These are phyloP conservation scores for Tokudaia muenninki DNA, from an alignment of 2,797 vertebrate species.

Conservation along the genomic window DNA sequence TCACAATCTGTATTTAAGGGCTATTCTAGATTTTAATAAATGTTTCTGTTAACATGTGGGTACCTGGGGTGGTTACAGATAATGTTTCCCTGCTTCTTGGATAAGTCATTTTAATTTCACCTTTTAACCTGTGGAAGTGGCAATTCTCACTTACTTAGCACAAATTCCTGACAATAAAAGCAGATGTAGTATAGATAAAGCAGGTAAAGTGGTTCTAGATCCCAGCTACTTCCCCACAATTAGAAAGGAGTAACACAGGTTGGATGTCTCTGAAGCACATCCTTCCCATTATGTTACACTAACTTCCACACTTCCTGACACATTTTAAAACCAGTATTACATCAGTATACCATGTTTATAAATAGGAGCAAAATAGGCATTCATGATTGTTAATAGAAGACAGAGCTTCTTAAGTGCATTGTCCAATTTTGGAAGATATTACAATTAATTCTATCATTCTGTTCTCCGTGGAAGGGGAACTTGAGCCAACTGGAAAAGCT, in stretches of 20 bases:
- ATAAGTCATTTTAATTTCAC: neutral
- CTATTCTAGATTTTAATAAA: neutral
- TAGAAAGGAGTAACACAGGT: neutral
- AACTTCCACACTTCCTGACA: neutral
- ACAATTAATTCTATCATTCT: neutral
- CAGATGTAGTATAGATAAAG: neutral
- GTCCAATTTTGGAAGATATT: constrained; percentile 2
- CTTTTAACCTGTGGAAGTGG: constrained; percentile 28
- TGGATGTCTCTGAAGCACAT: neutral
- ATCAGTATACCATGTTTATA: neutral
- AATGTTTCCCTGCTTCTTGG: neutral
- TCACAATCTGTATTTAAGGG: neutral
- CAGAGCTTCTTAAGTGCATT: neutral
- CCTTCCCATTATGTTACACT: neutral
- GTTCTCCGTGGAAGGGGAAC: neutral
- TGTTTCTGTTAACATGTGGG: neutral
- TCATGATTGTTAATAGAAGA: neutral
- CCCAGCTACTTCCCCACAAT: neutral
- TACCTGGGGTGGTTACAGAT: neutral
- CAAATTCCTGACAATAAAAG: neutral
- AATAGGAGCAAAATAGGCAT: neutral
- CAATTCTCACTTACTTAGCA: neutral
- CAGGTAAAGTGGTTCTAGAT: neutral
- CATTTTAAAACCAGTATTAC: neutral
- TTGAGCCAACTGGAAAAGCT: constrained; percentile 6